Conservation (phyloP, 1,140 invertebrate genomes). For the Sweltsa coloradensis region DNA sequence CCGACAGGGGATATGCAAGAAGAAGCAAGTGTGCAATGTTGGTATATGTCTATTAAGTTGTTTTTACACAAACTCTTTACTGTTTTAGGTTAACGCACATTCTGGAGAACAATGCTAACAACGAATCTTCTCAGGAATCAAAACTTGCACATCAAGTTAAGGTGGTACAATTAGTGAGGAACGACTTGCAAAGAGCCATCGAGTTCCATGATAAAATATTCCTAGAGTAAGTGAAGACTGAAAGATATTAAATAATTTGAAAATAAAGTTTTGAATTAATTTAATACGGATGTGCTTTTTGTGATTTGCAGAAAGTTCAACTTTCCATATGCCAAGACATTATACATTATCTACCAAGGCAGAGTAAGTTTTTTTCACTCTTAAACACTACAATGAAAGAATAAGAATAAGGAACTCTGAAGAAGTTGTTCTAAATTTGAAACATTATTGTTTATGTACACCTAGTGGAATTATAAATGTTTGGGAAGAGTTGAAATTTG, state of each 20-base stretch:
- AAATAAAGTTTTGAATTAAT: background rate
- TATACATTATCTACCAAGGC: conserved; percentile 66
- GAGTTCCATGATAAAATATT: conserved; percentile 75
- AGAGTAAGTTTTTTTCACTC: conserved; percentile 39
- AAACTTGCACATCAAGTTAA: conserved; percentile 63
- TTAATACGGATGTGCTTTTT: background rate
- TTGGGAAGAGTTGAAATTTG: too few species aligned
- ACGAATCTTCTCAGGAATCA: conserved; percentile 41
- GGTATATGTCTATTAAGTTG: background rate
- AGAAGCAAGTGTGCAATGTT: too few species aligned
- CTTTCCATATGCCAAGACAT: conserved; percentile 51
- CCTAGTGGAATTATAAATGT: too few species aligned
- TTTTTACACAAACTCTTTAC: background rate
- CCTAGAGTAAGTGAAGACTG: conserved; percentile 33
- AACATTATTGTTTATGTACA: too few species aligned
- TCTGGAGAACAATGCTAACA: conserved; percentile 49
- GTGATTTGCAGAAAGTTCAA: conserved; percentile 45
- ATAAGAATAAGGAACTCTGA: too few species aligned
- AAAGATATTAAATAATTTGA: background rate
- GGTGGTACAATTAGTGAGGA: conserved; percentile 65
- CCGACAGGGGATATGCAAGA: too few species aligned
- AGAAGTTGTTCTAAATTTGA: too few species aligned
- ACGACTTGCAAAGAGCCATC: conserved; percentile 65
- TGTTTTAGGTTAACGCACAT: conserved; percentile 50
- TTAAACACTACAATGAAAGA: too few species aligned